Evolutionary conservation across 2,797 vertebrate genomes (phyloP).

Genomic region (Schizopygopsis pylzovi): DNA sequence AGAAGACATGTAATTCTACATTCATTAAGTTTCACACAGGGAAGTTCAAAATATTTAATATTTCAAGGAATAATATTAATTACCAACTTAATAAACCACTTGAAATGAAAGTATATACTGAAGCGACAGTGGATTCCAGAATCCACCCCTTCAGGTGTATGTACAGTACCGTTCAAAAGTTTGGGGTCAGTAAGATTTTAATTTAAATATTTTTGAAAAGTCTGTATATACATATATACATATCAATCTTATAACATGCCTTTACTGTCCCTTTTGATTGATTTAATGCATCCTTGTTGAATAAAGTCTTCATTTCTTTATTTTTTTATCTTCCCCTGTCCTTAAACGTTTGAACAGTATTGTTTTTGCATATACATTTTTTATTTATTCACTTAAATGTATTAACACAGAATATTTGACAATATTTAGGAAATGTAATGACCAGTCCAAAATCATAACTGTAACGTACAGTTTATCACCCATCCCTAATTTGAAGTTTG

Average conservation of each 20-base stretch:
- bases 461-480: not conserved
- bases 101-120: too few relatives aligned
- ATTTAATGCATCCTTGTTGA: not conserved
- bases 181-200: not conserved
- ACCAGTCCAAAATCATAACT: not conserved
- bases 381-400: not conserved
- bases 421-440: not conserved
- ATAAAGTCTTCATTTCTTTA: too few relatives aligned
- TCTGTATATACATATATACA: too few relatives aligned
- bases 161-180: too few relatives aligned
- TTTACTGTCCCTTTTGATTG: not conserved
- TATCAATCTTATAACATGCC: too few relatives aligned
- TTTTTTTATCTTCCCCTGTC: not conserved
- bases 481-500: constrained; percentile 16
- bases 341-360: not conserved
- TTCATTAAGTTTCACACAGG: too few relatives aligned
- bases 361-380: not conserved
- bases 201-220: not conserved
- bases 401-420: not conserved
- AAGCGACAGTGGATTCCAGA: too few relatives aligned
- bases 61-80: too few relatives aligned
- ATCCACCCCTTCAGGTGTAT: too few relatives aligned
- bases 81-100: too few relatives aligned
- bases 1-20: too few relatives aligned
- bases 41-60: too few relatives aligned